Evolutionary conservation across 2,113 vertebrate species (phyloP), one percentile per base, ranked within the genome.

Genomic region (Mystacornis crossleyi): DNA sequence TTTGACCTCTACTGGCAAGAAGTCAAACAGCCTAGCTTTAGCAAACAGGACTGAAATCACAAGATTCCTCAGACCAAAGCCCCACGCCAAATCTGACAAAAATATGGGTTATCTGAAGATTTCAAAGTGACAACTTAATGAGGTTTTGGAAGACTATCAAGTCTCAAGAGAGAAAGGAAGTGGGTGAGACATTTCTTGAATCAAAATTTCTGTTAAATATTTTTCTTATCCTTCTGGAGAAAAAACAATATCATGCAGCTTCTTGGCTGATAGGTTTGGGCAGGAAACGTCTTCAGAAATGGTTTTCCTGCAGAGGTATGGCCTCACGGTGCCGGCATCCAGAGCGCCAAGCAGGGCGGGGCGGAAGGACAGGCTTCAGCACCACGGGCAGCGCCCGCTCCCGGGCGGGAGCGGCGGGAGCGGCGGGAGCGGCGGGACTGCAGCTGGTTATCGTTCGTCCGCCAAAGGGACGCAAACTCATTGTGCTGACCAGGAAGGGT

Each of bases 311-410:
- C 51, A 18, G 38, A 18, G 6, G 1, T 11, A 10, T 1, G 53
- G 15, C 7, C n/a, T 69, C 20, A 8, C 1, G 29, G 18, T 23
- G 72, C 15, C 8, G 10, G 1, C 14, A 20, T 1, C 6, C 31
- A 4, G 36, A 16, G 3, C 3, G 0, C 5, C 18, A 0, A 18
- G 66, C 5, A 0, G 7, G 31, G 18, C 0, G 10, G 16, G 14
- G 1, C 4, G 5, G 33, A 24, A 10, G 19, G 15, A 1, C 21
- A 0, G 2, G 16, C 3, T 43, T 51, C 89, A 92, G 75, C 58
- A 73, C 81, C 81, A 80, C 16, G 84, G 94, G 7, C 79, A 88
- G 83, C 36, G 26, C 45, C 65, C 31, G 19, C 8, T 1, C 0
- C 25, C 0, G 45, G 51, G 11, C 43, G 1, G 17, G n/a, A n/a